phyloP scores from a whole-genome alignment of 2,797 vertebrate genomes.

The Rhadinocentrus ornatus region DNA sequence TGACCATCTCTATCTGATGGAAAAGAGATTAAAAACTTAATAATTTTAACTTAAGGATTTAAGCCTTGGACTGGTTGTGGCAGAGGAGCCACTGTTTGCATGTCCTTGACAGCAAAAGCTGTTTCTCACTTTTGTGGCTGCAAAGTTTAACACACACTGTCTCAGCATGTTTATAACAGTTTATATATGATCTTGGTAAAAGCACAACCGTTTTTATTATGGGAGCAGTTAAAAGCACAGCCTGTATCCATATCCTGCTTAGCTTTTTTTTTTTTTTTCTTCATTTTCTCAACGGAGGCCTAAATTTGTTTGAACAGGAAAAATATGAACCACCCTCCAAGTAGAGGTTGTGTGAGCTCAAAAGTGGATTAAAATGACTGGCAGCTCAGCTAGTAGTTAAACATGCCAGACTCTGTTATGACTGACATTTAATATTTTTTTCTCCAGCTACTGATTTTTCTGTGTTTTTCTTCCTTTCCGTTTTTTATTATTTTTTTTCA shows the following conservation, averaged over 20 bases:
- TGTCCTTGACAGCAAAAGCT: constrained; percentile 34
- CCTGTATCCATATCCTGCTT: constrained; percentile 27
- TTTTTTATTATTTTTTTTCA: constrained; percentile 4
- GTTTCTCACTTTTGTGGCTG: constrained; percentile 48
- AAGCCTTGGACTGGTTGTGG: neutral
- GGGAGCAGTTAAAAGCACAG: constrained; percentile 21
- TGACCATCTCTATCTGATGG: neutral
- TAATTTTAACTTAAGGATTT: neutral
- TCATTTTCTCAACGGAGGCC: constrained; percentile 10
- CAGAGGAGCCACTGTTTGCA: constrained; percentile 31
- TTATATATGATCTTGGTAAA: constrained; percentile 38
- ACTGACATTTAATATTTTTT: constrained; percentile 29
- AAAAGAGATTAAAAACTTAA: neutral
- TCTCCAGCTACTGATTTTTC: constrained; percentile 12
- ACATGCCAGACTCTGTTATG: constrained; percentile 32
- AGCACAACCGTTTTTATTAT: constrained; percentile 46
- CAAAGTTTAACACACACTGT: constrained; percentile 61
- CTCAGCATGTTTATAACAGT: constrained; percentile 42
- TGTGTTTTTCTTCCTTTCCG: neutral
- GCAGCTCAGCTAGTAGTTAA: constrained; percentile 24
- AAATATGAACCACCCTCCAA: constrained; percentile 14
- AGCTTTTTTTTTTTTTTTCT: neutral
- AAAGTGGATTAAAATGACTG: constrained; percentile 40
- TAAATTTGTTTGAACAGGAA: constrained; percentile 30
- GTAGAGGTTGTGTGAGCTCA: constrained; percentile 17